phyloP scores from a whole-genome alignment of 2,797 vertebrate genomes.

The Clarias laeviceps region DNA sequence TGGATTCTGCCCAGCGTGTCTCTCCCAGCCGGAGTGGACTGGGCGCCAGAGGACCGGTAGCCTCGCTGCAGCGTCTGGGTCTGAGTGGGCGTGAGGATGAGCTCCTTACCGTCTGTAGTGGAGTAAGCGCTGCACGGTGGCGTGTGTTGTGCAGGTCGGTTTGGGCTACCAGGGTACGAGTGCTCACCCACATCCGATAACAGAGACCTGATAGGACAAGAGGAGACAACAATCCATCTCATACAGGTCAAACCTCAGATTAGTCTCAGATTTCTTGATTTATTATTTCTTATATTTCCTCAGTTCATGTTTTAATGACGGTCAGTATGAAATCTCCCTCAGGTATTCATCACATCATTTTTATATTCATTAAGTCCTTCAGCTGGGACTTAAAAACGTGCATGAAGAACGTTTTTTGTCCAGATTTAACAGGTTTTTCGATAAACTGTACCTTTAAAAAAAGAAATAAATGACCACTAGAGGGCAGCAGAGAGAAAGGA shows the following conservation, averaged over 20 bases:
- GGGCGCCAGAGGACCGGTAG: conserved; percentile 72
- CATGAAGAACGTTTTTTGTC: neutral
- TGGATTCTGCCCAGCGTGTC: conserved; percentile 83
- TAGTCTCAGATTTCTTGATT: neutral
- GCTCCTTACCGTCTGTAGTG: conserved; percentile 75
- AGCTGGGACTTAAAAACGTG: neutral
- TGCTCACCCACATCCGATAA: conserved; percentile 78
- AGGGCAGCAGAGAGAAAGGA: conserved; percentile 61
- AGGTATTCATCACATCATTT: neutral
- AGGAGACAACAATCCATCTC: neutral
- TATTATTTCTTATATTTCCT: neutral
- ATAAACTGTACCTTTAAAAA: neutral
- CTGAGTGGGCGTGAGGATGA: conserved; percentile 73
- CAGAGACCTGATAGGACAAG: conserved; percentile 74
- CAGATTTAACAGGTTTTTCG: neutral
- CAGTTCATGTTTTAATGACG: neutral
- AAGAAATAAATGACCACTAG: conserved; percentile 54
- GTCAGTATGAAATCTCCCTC: neutral
- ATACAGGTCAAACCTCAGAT: neutral
- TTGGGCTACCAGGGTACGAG: conserved; percentile 87
- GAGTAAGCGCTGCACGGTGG: conserved; percentile 71
- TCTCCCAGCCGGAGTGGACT: conserved; percentile 62
- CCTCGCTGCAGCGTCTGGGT: conserved; percentile 80
- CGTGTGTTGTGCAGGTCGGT: conserved; percentile 81
- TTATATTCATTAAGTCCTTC: neutral